Evolutionary conservation across 2,113 vertebrate species (phyloP).

Genomic region (Emydura subglobosa): DNA sequence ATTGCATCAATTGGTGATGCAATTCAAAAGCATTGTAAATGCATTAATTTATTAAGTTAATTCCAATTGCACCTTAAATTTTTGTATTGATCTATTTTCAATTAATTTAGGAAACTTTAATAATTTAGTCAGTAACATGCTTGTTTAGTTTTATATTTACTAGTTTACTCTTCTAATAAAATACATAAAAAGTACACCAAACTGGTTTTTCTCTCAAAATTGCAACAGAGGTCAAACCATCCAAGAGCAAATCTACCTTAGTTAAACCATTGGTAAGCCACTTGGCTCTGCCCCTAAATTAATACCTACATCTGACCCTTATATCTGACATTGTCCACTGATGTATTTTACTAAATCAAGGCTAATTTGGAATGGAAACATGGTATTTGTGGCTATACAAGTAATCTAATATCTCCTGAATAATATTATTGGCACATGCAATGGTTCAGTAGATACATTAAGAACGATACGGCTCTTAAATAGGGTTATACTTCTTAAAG

Average conservation of each 20-base stretch:
- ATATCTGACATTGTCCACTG: not conserved
- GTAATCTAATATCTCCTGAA: not conserved
- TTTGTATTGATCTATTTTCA: not conserved
- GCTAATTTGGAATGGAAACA: not conserved
- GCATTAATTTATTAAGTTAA: no score
- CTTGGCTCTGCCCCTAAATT: not conserved
- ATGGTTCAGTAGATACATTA: not conserved
- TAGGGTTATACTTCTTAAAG: not conserved
- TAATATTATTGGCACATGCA: fast-evolving
- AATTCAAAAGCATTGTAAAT: not conserved
- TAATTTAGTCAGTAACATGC: not conserved
- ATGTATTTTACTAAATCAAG: not conserved
- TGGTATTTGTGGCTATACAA: not conserved
- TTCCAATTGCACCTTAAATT: no score
- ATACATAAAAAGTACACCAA: not conserved
- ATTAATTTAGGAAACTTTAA: not conserved
- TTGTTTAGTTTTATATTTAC: not conserved
- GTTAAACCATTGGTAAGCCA: not conserved
- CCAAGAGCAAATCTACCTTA: not conserved
- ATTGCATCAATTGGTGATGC: not conserved
- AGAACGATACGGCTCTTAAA: not conserved
- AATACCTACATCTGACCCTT: not conserved
- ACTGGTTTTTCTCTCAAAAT: not conserved
- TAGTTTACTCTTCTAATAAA: not conserved
- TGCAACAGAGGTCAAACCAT: not conserved